phyloP scores from a whole-genome alignment of 1,140 invertebrate species.

The Danaus plexippus region DNA sequence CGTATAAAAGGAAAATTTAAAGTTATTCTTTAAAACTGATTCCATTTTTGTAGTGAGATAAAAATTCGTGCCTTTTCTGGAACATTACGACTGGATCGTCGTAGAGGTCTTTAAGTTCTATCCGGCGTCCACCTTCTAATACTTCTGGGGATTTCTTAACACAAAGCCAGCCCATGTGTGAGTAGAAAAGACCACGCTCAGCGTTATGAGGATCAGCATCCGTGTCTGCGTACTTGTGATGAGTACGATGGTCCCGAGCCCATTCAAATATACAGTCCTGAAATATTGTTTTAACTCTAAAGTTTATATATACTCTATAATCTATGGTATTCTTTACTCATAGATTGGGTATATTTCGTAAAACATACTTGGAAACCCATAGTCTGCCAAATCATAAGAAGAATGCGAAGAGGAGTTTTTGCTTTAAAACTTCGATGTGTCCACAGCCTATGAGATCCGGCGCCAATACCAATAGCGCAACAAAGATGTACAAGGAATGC shows the following conservation, averaged over 20 bases:
- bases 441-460: conserved; percentile 91
- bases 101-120: conserved; percentile 83
- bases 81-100: conserved; percentile 83
- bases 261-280: conserved; percentile 70
- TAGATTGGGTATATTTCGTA: background rate
- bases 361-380: conserved; percentile 84
- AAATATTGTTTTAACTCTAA: conserved; percentile 1
- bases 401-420: conserved; percentile 80
- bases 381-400: conserved; percentile 84
- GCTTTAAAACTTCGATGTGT: conserved; percentile 91
- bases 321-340: too few relatives aligned
- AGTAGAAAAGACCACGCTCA: conserved; percentile 86
- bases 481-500: conserved; percentile 74
- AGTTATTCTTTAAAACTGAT: too few relatives aligned
- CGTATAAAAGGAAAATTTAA: conserved; percentile 1
- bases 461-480: conserved; percentile 85
- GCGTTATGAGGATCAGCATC: conserved; percentile 88
- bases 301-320: background rate
- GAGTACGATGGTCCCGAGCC: conserved; percentile 82
- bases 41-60: background rate
- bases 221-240: conserved; percentile 88
- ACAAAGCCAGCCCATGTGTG: conserved; percentile 88
- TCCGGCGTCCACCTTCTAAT: conserved; percentile 74
- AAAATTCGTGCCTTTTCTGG: conserved; percentile 75
- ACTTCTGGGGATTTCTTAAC: conserved; percentile 85